Percentiles rank a stretch among this genome's conserved stretches.
Evolutionary conservation across 2,113 vertebrate species (phyloP).

Genomic region (Corythaeola cristata): DNA sequence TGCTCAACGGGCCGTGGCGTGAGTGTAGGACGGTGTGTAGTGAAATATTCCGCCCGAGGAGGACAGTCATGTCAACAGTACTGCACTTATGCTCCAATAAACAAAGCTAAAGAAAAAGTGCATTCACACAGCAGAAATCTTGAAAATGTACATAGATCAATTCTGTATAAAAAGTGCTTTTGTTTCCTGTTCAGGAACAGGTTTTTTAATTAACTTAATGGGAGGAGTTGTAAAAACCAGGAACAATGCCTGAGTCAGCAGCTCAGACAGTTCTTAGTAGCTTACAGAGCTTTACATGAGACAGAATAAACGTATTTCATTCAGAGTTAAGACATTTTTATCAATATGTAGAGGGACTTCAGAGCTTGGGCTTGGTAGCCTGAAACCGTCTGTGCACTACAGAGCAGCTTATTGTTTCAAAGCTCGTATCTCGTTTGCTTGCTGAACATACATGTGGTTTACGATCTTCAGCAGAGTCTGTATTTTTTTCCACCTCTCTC

Average conservation of each 20-base stretch:
- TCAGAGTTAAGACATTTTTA: conserved; percentile 35
- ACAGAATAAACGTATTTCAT: conserved; percentile 27
- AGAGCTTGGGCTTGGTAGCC: not conserved
- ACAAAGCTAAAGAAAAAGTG: conserved; percentile 62
- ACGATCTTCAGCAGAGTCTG: not conserved
- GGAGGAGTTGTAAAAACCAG: conserved; percentile 47
- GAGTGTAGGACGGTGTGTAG: conserved; percentile 44
- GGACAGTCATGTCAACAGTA: conserved; percentile 46
- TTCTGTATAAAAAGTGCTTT: conserved; percentile 58
- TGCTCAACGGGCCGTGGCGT: conserved; percentile 26
- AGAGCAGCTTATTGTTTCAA: conserved; percentile 46
- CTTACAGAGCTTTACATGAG: conserved; percentile 12
- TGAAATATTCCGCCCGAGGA: conserved; percentile 39
- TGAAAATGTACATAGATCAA: conserved; percentile 56
- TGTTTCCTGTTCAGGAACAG: conserved; percentile 52
- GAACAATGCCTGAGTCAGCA: conserved; percentile 55
- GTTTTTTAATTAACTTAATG: conserved; percentile 61
- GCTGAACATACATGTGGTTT: not conserved
- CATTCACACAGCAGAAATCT: conserved; percentile 49
- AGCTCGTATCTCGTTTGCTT: not conserved
- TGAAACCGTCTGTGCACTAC: conserved; percentile 11
- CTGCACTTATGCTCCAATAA: conserved; percentile 7
- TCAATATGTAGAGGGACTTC: conserved; percentile 34
- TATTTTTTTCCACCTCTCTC: not conserved
- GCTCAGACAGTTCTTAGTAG: conserved; percentile 35